Conservation (phyloP, 2,888 invertebrate genomes). For the Hemithea aestivaria region DNA sequence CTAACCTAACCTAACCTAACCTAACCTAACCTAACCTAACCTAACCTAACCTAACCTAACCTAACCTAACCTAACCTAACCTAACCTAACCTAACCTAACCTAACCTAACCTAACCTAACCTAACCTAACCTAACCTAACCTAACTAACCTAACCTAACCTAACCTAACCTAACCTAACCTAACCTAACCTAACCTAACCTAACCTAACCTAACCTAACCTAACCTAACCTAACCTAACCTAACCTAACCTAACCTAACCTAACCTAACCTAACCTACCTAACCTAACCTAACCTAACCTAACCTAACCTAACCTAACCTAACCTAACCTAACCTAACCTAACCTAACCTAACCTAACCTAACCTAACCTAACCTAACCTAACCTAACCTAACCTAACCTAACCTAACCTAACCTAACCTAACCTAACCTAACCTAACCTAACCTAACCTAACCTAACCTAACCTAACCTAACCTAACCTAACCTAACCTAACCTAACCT, state of each 20-base stretch:
- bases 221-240: slow-evolving; percentile 10
- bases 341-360: slow-evolving; percentile 16
- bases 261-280: too few species aligned
- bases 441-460: slow-evolving; percentile 10
- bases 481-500: too few species aligned
- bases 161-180: slow-evolving; percentile 11
- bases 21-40: too few species aligned
- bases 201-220: slow-evolving; percentile 16
- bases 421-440: slow-evolving; percentile 10
- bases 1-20: too few species aligned
- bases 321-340: too few species aligned
- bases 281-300: too few species aligned
- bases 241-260: too few species aligned
- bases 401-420: slow-evolving; percentile 7
- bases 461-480: slow-evolving; percentile 10
- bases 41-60: too few species aligned
- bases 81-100: too few species aligned
- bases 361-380: slow-evolving; percentile 18
- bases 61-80: too few species aligned
- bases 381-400: slow-evolving; percentile 18
- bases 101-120: too few species aligned
- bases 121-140: slow-evolving; percentile 10
- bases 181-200: slow-evolving; percentile 11
- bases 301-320: too few species aligned
- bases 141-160: slow-evolving; percentile 12